These are phyloP conservation scores for Pollenia griseotomentosa DNA, from an alignment of 2,888 invertebrate species.

Conservation along the genomic window DNA sequence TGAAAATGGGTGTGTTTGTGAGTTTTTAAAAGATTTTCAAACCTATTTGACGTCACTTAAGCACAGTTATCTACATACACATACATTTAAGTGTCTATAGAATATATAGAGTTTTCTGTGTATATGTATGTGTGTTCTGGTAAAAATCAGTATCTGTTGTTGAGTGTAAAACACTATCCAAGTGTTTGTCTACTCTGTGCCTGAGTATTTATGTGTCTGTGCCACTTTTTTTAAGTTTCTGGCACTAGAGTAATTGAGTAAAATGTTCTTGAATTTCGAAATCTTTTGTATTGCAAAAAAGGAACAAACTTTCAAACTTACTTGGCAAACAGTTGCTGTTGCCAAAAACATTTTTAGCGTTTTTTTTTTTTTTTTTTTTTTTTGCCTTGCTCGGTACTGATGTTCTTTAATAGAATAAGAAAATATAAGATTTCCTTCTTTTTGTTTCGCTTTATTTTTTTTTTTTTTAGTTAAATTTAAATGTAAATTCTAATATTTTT, in stretches of 20 bases:
- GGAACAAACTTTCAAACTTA: conserved; percentile 23
- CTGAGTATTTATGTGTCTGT: conserved; percentile 15
- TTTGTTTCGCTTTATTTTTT: neutral
- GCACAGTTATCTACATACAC: neutral
- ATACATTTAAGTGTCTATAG: neutral
- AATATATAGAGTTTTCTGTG: neutral
- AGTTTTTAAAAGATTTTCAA: conserved; percentile 36
- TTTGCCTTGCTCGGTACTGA: neutral
- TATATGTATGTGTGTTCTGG: neutral
- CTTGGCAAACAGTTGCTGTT: conserved; percentile 37
- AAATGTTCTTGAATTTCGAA: conserved; percentile 58
- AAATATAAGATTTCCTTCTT: conserved; percentile 42
- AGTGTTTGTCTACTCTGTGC: conserved; percentile 35
- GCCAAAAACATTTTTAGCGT: conserved; percentile 56
- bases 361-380: neutral
- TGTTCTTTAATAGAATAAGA: conserved; percentile 38
- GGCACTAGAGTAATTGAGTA: conserved; percentile 45
- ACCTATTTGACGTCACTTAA: conserved; percentile 64
- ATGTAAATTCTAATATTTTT: conserved; percentile 8
- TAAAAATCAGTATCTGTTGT: conserved; percentile 33
- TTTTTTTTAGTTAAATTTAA: conserved; percentile 18
- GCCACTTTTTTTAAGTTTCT: conserved; percentile 52
- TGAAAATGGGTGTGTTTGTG: neutral
- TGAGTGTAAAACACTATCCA: conserved; percentile 34
- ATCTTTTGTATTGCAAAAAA: conserved; percentile 13